Evolutionary conservation across 2,888 invertebrate genomes (phyloP), one percentile per base, ranked within the genome.

Genomic region (Cerceris ruficornis): DNA sequence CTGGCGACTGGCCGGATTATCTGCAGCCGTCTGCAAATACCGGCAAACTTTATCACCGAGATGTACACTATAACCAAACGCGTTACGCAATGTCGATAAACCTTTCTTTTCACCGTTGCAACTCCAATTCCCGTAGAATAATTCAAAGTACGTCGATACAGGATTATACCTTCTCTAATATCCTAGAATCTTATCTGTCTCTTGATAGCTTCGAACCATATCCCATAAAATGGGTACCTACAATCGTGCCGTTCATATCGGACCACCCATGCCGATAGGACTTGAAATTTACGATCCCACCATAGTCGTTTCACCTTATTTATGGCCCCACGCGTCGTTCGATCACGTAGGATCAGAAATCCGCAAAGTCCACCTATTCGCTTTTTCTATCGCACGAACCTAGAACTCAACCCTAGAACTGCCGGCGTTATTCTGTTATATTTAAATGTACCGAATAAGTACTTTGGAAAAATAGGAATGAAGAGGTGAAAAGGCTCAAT

Each of bases 231-330:
- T 28, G 28, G 4, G 54, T n/a, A 54, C 41, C 59, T 59, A 15
- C n/a, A 14, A 49, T 15, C 50, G 59, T 69, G 64, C 54, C 39
- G 14, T 49, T 11, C 43, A 14, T 39, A 43, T 28, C 39, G 58
- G 52, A 62, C 39, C 28, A 39, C 49, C 41, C 14, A 28, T 39
- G 7, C 66, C 72, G 60, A n/a, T 41, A 28, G 60, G 14, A 50
- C 14, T 17, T 11, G 60, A 67, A 60, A 67, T 69, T 69, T 75
- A 69, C 64, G 50, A 59, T 49, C 28, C 42, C n/a, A n/a, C 14
- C 43, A 43, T 14, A 58, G 52, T 7, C 41, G 55, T 7, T 59
- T 14, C 7, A 17, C 42, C 65, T 49, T 73, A 57, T 67, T 73
- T 61, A 60, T 59, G 50, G 60, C 15, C 11, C 55, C n/a, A 15